Evolutionary conservation across 2,113 vertebrate species (phyloP).

Genomic region (Sinosuthora webbiana): DNA sequence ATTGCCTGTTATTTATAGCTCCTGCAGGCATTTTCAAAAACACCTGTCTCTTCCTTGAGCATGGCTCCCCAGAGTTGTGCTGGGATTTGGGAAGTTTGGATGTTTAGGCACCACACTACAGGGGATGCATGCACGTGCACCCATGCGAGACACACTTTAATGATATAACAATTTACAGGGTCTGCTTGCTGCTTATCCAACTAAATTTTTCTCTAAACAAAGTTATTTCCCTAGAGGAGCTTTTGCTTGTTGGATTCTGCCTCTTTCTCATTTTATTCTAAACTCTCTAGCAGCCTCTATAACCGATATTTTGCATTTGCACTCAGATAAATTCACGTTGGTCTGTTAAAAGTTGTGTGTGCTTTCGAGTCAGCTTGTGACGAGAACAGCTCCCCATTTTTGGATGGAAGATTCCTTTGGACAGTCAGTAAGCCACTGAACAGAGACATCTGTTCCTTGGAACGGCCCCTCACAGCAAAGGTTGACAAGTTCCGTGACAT

Average conservation of each 20-base stretch:
- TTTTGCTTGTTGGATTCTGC: neutral
- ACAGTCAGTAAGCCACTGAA: neutral
- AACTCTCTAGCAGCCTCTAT: neutral
- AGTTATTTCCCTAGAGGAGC: neutral
- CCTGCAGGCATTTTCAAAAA: neutral
- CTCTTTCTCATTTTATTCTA: neutral
- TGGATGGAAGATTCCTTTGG: neutral
- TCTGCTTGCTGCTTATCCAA: neutral
- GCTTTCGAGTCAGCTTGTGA: neutral
- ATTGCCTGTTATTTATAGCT: neutral
- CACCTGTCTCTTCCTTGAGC: neutral
- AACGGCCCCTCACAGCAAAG: neutral
- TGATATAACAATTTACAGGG: neutral
- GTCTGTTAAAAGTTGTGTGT: neutral
- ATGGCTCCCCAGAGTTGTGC: neutral
- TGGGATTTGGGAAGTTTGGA: neutral
- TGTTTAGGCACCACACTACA: neutral
- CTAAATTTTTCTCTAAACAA: neutral
- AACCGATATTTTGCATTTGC: neutral
- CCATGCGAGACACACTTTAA: neutral
- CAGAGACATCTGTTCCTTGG: constrained; percentile 23
- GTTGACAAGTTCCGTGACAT: constrained; percentile 1
- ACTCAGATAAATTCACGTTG: neutral
- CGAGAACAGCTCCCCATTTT: neutral
- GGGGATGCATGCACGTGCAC: neutral